Evolutionary conservation across 1,140 invertebrate genomes (phyloP), one percentile per base, ranked within the genome.

Genomic region (Aphis gossypii): DNA sequence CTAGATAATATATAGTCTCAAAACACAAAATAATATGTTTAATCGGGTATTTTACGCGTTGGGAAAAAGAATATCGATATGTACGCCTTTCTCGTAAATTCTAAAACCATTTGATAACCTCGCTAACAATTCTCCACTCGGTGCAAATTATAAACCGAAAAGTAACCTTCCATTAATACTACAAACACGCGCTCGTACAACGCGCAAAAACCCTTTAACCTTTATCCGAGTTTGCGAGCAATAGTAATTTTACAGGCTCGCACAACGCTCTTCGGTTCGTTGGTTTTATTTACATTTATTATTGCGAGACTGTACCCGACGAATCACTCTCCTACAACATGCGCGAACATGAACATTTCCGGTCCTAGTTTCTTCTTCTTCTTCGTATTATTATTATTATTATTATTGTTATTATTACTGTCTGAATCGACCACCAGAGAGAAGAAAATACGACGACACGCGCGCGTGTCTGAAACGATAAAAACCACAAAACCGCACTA

Each of bases 241-340:
- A 83, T 38, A 83, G 82, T 83, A 21, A 83, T 83, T 41, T 83
- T 23, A 83, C 35, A 83, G 82, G 82, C 8, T 35, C 38, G 20
- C 82, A 9, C 20, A 38, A 38, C 82, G 76, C 82, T 35, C 35
- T 41, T 83, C 35, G 38, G 82, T 83, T 41, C 82, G 82, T 83
- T 83, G 82, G 82, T 83, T 83, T 83, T 41, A 83, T 83, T 83
- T 83, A 83, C 82, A 83, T 83, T 83, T 83, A 83, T 83, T 38
- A 38, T 83, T 38, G 18, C 21, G 2, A 35, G 38, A 83, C 21
- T 41, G n/a, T 20, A 83, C 76, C 35, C 38, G 38, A 21, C 35
- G 82, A 21, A 35, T 35, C 82, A 41, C 82, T 41, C 82, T 41
- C 35, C 6, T 35, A 41, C 21, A 35, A 41, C 38, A 41, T 3